Base-by-base conservation (phyloP, 2,113 vertebrate genomes). In the Forbesichthys agassizii region DNA sequence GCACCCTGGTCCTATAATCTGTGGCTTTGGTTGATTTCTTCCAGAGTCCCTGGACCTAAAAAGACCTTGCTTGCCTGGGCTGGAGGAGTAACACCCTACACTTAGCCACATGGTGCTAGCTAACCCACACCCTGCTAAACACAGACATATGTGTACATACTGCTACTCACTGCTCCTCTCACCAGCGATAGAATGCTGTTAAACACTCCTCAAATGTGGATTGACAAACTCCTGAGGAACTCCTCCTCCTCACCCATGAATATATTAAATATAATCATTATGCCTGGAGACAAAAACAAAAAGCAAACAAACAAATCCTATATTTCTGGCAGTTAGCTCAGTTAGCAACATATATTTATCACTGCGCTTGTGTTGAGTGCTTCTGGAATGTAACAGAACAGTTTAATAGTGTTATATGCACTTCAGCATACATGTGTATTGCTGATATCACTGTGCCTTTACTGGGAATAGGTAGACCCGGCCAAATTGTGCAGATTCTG, bases 31-130 rank as follows among this genome's bases (percentile, higher is more conserved):
- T 85, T 82, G 80, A 73, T 16, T 75, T 84, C 77, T 80, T 81
- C 80, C 86, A 85, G 73, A 82, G 64, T 85, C 68, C 74, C 66
- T 76, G 75, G 79, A 84, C 76, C 78, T 77, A 85, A 85, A 89
- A 89, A 83, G 74, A 65, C 79, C 75, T 56, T 62, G 70, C 66
- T 66, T 78, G 79, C 80, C 74, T 84, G 89, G 72, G 87, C 75
- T 86, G 87, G 79, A 89, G 81, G 81, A 87, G 89, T 86, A 87
- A 91, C 89, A 89, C 89, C 88, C 86, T 91, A 88, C 88, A 90
- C 84, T 90, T 90, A 90, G 88, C 84, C 81, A 82, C 84, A 89
- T 87, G 87, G 88, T 70, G 73, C 87, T 78, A 80, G 87, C 73
- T 79, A 83, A 80, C 85, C 87, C 88, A 89, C 89, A 89, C 90